Evolutionary conservation across 2,888 invertebrate species (phyloP), one percentile per base, ranked within the genome.

Genomic region (Dyspetes luteomarginatus): DNA sequence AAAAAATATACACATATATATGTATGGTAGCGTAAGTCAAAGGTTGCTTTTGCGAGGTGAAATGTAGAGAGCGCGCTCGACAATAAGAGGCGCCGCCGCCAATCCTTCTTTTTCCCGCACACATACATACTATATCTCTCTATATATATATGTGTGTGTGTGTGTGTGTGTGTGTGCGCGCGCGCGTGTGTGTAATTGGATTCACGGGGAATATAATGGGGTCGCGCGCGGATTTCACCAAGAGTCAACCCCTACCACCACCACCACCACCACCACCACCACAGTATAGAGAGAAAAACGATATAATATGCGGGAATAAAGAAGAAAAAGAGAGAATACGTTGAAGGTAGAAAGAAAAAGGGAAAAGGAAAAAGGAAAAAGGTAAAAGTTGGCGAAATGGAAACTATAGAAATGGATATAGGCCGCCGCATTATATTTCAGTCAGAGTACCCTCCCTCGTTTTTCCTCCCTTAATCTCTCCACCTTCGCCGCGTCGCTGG

Each of bases 381-480:
- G 48, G 64, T 71, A 68, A 67, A 72, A 74, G 67, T 72, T 69
- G 68, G 64, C 67, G 75, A 78, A 84, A 84, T 80, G 84, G 80
- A 83, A 83, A 83, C 73, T 81, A n/a, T n/a, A 81, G 76, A 84
- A 84, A 83, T 83, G 80, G 81, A 78, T 73, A 83, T 36, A 41
- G 50, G 65, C 36, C 65, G n/a, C n/a, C n/a, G 68, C 78, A 84
- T 84, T 83, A 78, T 81, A 60, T 65, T 50, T 68, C 36, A 36
- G n/a, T n/a, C n/a, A n/a, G n/a, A n/a, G n/a, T n/a, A n/a, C n/a
- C n/a, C n/a, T n/a, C 15, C 45, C 56, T 73, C 45, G 36, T 26
- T 52, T 22, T 28, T 28, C 17, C 17, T 17, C 15, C 15, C 55
- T 24, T 17, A 36, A 15, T 30, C 7, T 43, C 64, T 36, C 17